A percentile compares a stretch with the other conserved stretches of the same genome.
These are phyloP conservation scores for Mesodorylaimus sp. DNA, from an alignment of 2,888 invertebrate genomes.

Conservation along the genomic window DNA sequence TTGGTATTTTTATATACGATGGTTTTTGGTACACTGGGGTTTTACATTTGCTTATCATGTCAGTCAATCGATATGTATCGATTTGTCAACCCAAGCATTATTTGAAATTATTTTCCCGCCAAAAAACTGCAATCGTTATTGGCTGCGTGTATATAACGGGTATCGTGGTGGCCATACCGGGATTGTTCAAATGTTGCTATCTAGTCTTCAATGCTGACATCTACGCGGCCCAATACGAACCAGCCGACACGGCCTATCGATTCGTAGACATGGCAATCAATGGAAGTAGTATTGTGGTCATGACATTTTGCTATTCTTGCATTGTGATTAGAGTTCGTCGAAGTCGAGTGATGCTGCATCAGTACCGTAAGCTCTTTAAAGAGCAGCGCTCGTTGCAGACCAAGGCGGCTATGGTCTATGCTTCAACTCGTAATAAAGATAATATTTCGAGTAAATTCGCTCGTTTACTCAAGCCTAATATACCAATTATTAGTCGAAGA, in stretches of 20 bases:
- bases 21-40: slow-evolving; percentile 12
- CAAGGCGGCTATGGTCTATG: too few species aligned
- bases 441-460: too few species aligned
- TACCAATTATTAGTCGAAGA: neutral
- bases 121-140: neutral
- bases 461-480: neutral
- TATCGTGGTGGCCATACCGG: slow-evolving; percentile 3
- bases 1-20: slow-evolving; percentile 11
- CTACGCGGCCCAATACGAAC: slow-evolving; percentile 8
- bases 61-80: slow-evolving; percentile 11
- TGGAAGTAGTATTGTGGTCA: slow-evolving; percentile 1
- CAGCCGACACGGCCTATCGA: slow-evolving; percentile 5
- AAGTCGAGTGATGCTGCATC: slow-evolving; percentile 8
- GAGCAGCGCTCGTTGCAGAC: too few species aligned
- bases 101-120: neutral
- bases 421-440: too few species aligned
- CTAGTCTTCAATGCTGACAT: slow-evolving; percentile 6
- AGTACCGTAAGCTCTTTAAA: neutral
- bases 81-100: slow-evolving; percentile 10
- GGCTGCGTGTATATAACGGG: neutral
- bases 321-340: slow-evolving; percentile 9
- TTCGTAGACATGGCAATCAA: slow-evolving; percentile 10
- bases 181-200: slow-evolving; percentile 9
- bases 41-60: slow-evolving; percentile 11
- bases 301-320: slow-evolving; percentile 9